phyloP scores from a whole-genome alignment of 2,888 invertebrate genomes.

The Dicycla oo region DNA sequence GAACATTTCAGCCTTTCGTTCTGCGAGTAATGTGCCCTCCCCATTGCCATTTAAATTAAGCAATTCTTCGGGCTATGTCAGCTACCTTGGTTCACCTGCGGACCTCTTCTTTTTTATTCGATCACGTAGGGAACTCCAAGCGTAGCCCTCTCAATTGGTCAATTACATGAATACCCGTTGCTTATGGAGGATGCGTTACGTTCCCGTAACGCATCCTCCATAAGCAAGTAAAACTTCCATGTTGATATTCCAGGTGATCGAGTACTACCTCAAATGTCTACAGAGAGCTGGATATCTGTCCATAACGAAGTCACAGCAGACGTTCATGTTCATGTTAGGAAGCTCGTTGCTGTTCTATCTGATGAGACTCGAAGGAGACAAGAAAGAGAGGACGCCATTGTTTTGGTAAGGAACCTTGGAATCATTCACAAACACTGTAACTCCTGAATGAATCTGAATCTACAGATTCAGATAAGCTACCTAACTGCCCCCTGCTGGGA shows the following conservation, averaged over 20 bases:
- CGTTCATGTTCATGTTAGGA: conserved; percentile 85
- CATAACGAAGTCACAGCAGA: conserved; percentile 81
- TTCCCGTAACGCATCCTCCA: too few species aligned
- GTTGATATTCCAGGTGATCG: conserved; percentile 78
- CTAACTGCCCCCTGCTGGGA: neutral
- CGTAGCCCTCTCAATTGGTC: too few species aligned
- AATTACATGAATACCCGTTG: too few species aligned
- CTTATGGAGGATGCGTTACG: too few species aligned
- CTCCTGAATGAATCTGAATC: neutral
- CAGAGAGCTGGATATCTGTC: conserved; percentile 79
- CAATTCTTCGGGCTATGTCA: too few species aligned
- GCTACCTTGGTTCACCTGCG: too few species aligned
- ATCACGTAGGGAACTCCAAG: too few species aligned
- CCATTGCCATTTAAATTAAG: too few species aligned
- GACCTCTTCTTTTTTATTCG: too few species aligned
- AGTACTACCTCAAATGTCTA: conserved; percentile 81
- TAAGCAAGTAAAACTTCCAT: neutral
- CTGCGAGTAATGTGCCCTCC: too few species aligned
- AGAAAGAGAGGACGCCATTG: conserved; percentile 79
- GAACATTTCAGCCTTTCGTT: too few species aligned
- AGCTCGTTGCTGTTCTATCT: conserved; percentile 86
- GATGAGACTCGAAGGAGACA: conserved; percentile 87
- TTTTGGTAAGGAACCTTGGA: conserved; percentile 80
- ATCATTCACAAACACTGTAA: neutral
- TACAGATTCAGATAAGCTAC: too few species aligned